phyloP scores from a whole-genome alignment of 2,113 vertebrate genomes.

The Lepisosteus oculatus region DNA sequence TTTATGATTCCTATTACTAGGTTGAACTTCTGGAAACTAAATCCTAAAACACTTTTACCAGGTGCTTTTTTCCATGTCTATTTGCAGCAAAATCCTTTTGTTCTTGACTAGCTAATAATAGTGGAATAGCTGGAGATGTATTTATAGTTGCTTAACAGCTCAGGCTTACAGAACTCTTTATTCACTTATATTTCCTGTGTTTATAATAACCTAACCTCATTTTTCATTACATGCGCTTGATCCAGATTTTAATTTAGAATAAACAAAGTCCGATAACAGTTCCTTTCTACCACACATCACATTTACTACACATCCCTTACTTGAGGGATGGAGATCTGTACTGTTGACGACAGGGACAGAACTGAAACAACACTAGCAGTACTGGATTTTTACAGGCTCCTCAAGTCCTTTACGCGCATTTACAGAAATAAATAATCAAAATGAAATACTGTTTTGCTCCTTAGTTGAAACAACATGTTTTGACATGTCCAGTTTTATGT shows the following conservation, averaged over 20 bases:
- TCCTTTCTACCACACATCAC: background rate
- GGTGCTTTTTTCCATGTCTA: constrained; percentile 71
- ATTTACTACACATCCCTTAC: no score
- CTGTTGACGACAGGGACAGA: no score
- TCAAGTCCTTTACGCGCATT: no score
- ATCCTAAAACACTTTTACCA: constrained; percentile 76
- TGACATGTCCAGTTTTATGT: no score
- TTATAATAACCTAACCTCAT: constrained; percentile 65
- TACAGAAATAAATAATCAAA: no score
- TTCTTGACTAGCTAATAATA: constrained; percentile 90
- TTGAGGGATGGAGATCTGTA: no score
- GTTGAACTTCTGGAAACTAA: constrained; percentile 75
- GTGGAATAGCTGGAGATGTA: constrained; percentile 66
- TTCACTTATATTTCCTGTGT: constrained; percentile 86
- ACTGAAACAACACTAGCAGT: no score
- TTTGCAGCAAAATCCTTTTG: constrained; percentile 89
- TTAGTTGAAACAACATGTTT: no score
- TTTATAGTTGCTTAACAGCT: constrained; percentile 79
- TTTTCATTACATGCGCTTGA: constrained; percentile 58
- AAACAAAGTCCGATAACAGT: constrained; percentile 40
- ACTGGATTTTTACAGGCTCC: no score
- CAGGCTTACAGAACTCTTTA: constrained; percentile 74
- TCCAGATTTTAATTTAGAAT: constrained; percentile 70
- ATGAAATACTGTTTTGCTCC: no score
- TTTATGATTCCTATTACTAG: constrained; percentile 61